Percentiles rank a stretch among this genome's conserved stretches.
Conservation (phyloP, 2,888 invertebrate genomes). For the Eutolmus rufibarbis region DNA sequence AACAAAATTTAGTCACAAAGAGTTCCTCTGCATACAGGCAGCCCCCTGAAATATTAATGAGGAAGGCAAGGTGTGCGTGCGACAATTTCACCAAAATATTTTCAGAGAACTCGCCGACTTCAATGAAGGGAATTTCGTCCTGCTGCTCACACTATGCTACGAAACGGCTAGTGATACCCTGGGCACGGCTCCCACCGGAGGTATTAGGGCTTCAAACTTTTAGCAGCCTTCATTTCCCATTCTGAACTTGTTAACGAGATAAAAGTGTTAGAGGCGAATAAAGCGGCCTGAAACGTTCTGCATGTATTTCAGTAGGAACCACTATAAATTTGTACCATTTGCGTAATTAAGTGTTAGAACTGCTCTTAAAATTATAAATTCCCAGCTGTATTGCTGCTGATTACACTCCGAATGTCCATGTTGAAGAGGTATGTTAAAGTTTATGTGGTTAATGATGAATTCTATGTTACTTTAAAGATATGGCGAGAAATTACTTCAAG, state of each 20-base stretch:
- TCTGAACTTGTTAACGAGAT: constrained; percentile 7
- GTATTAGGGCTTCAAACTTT: not conserved
- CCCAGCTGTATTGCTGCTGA: not conserved
- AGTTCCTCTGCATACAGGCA: not conserved
- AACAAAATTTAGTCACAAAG: constrained; percentile 1
- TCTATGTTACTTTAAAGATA: not conserved
- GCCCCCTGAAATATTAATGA: not conserved
- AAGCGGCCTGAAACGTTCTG: not conserved
- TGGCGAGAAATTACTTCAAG: not conserved
- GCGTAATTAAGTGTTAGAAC: not conserved
- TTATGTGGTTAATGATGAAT: not conserved
- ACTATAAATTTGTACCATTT: not conserved
- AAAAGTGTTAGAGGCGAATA: constrained; percentile 5
- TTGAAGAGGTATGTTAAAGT: not conserved
- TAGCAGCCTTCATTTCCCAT: not conserved
- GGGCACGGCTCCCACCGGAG: not conserved
- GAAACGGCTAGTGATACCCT: not conserved
- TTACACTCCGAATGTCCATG: not conserved
- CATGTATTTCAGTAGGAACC: not conserved
- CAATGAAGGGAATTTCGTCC: not conserved
- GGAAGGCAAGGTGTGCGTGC: not conserved
- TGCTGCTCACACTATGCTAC: not conserved
- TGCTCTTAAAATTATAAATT: not conserved
- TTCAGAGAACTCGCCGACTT: not conserved
- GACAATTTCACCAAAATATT: constrained; percentile 9